phyloP scores from a whole-genome alignment of 2,113 vertebrate species.

The Dipodomys spectabilis region DNA sequence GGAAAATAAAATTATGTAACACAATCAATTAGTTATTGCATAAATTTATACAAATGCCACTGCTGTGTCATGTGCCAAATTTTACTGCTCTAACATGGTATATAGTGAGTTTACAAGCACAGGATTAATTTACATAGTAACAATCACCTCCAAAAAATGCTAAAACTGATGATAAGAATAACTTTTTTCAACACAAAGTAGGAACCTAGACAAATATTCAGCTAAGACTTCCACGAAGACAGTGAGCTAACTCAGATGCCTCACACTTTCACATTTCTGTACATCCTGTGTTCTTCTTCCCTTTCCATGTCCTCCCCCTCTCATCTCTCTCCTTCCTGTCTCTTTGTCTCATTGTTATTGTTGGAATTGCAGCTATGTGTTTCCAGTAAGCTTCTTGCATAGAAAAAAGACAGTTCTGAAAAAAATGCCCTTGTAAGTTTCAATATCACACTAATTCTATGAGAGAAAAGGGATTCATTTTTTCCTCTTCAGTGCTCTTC shows the following conservation, averaged over 20 bases:
- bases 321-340: too few species aligned
- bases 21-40: not conserved
- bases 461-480: conserved; percentile 5
- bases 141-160: not conserved
- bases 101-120: not conserved
- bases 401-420: conserved; percentile 28
- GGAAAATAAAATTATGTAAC: conserved; percentile 16
- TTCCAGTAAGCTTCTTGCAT: not conserved
- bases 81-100: not conserved
- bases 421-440: conserved; percentile 32
- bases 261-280: not conserved
- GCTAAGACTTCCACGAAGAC: not conserved
- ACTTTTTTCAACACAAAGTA: conserved; percentile 35
- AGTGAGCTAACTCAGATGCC: not conserved
- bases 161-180: conserved; percentile 2
- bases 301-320: not conserved
- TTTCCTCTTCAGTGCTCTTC: not conserved
- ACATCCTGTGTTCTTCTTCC: not conserved
- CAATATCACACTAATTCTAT: not conserved
- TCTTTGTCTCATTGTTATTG: not conserved
- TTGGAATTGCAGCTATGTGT: not conserved
- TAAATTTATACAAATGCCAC: not conserved
- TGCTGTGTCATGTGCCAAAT: not conserved
- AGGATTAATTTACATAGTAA: not conserved
- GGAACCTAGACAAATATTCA: not conserved